Conservation (phyloP, 2,888 invertebrate species). For the Incurvaria masculella region DNA sequence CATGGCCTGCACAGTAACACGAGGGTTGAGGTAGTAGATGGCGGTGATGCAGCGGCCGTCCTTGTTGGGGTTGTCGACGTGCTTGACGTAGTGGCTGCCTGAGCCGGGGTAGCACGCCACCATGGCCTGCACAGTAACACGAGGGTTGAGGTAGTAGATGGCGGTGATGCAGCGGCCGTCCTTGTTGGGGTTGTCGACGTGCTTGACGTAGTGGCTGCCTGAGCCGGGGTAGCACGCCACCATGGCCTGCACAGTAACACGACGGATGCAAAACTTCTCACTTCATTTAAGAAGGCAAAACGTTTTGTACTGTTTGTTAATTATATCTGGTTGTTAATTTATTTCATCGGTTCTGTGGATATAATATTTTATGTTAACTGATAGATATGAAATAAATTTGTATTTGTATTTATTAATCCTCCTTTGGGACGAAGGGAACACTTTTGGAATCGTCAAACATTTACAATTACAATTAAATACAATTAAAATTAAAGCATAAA, state of each 20-base stretch:
- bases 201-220: slow-evolving; percentile 93
- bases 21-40: slow-evolving; percentile 94
- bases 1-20: slow-evolving; percentile 86
- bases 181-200: slow-evolving; percentile 95
- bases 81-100: slow-evolving; percentile 67
- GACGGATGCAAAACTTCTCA: no score
- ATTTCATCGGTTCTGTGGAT: no score
- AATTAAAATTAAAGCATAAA: no score
- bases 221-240: slow-evolving; percentile 97
- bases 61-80: slow-evolving; percentile 95
- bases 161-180: slow-evolving; percentile 97
- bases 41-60: slow-evolving; percentile 97
- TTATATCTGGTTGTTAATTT: no score
- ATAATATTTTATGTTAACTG: no score
- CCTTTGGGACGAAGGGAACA: no score
- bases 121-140: slow-evolving; percentile 86
- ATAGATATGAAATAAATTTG: no score
- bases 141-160: slow-evolving; percentile 94
- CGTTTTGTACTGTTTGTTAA: no score
- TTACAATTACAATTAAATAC: no score
- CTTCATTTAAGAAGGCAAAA: no score
- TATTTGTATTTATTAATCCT: no score
- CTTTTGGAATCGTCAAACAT: no score
- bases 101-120: slow-evolving; percentile 70
- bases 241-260: slow-evolving; percentile 86